phyloP scores from a whole-genome alignment of 2,797 vertebrate species.

The Bufotes viridis region DNA sequence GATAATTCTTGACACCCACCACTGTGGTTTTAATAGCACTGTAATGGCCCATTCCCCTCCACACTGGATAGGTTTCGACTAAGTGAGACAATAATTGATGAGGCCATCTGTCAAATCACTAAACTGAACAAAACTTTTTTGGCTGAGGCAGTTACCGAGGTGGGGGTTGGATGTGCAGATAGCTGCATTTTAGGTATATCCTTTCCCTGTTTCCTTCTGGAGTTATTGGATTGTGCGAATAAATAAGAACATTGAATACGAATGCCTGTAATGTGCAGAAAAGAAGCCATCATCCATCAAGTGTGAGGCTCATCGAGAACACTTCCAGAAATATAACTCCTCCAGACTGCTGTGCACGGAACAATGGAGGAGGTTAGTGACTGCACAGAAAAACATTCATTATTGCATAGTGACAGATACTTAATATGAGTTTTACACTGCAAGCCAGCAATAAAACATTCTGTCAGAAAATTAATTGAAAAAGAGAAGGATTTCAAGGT shows the following conservation, averaged over 20 bases:
- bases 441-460: constrained; percentile 57
- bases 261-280: constrained; percentile 6
- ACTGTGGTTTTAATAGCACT: not conserved
- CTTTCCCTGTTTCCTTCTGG: not conserved
- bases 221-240: not conserved
- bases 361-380: constrained; percentile 46
- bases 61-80: not conserved
- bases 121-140: not conserved
- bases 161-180: not conserved
- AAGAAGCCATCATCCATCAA: constrained; percentile 36
- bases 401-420: constrained; percentile 59
- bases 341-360: constrained; percentile 39
- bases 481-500: constrained; percentile 50
- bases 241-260: constrained; percentile 7
- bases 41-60: not conserved
- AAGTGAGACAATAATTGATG: not conserved
- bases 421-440: constrained; percentile 58
- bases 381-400: constrained; percentile 54
- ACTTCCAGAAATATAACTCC: constrained; percentile 50
- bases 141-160: not conserved
- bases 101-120: not conserved
- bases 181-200: not conserved
- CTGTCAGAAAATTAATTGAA: constrained; percentile 60
- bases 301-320: constrained; percentile 24
- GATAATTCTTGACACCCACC: not conserved